Evolutionary conservation across 1,140 invertebrate genomes (phyloP).

Genomic region (Araneus ventricosus): DNA sequence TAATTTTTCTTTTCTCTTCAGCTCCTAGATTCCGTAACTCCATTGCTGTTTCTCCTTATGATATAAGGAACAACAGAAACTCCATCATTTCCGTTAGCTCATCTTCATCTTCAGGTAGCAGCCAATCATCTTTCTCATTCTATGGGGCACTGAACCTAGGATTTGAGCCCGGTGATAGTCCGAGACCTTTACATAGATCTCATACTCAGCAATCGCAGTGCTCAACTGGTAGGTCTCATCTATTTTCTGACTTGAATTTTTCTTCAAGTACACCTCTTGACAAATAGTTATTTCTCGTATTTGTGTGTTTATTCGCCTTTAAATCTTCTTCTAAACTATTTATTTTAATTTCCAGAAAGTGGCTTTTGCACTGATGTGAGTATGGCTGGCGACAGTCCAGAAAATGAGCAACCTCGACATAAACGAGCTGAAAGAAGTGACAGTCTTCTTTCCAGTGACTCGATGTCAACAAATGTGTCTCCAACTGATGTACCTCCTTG

Average conservation of each 20-base stretch:
- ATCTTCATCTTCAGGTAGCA: constrained; percentile 82
- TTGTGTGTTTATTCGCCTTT: not conserved
- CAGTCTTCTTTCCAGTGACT: constrained; percentile 74
- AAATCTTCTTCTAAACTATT: not conserved
- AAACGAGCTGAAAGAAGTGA: constrained; percentile 75
- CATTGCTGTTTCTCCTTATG: constrained; percentile 83
- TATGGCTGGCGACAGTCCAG: constrained; percentile 68
- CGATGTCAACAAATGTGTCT: constrained; percentile 59
- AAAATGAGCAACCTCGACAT: constrained; percentile 59
- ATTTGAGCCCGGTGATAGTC: constrained; percentile 82
- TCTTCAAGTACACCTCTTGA: not conserved
- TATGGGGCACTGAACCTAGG: constrained; percentile 80
- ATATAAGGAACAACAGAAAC: constrained; percentile 85
- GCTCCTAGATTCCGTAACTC: constrained; percentile 88
- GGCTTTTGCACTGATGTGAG: constrained; percentile 75
- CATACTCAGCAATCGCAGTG: constrained; percentile 87
- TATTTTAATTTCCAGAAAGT: constrained; percentile 65
- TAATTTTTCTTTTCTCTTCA: constrained; percentile 71
- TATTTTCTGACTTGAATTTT: not conserved
- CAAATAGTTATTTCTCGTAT: not conserved
- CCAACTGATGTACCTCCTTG: constrained; percentile 63
- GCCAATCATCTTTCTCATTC: constrained; percentile 79
- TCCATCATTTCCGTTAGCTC: constrained; percentile 89
- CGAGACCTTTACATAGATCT: constrained; percentile 84
- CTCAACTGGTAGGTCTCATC: constrained; percentile 84